Evolutionary conservation across 2,113 vertebrate species (phyloP), one percentile per base, ranked within the genome.

Genomic region (Strix aluco): DNA sequence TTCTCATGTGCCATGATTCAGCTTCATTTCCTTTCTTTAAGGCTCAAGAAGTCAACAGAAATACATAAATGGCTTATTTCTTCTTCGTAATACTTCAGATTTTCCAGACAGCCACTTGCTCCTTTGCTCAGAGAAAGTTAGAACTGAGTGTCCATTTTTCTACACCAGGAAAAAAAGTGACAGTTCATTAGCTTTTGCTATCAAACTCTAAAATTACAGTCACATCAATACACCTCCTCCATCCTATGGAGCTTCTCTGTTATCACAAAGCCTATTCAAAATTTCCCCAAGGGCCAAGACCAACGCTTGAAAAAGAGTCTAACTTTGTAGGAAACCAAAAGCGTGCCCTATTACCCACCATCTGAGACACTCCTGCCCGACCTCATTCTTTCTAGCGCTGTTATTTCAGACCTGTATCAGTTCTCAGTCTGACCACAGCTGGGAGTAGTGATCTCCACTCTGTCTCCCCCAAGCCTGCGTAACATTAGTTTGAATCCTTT

Each of bases 241-340:
- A 52, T 44, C 70, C 80, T 84, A 55, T 5, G 20, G 57, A 91
- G 55, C 70, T 62, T 59, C 81, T 94, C 74, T 55, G 10, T 77
- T 92, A 95, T 92, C 80, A 92, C 73, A 96, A 96, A 97, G 88
- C 54, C 88, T 85, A 97, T 97, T 98, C 91, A 97, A 79, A 67
- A 75, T 82, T 88, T 90, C 93, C 95, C 94, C 94, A 97, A 98
- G 97, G 97, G 97, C 94, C 97, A 97, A 96, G 86, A 98, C 97
- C 97, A 98, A 89, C 94, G 95, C 78, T 85, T 83, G 92, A 96
- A 97, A 97, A 96, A 96, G 80, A 97, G 84, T 81, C 81, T 86
- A 90, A 96, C 93, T 98, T 98, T 97, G 98, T 98, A 98, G 13
- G 15, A 98, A 98, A 97, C 95, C 83, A 65, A 72, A 95, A 94